Conservation (phyloP, 2,797 vertebrate genomes). For the Diglossa cyanea region DNA sequence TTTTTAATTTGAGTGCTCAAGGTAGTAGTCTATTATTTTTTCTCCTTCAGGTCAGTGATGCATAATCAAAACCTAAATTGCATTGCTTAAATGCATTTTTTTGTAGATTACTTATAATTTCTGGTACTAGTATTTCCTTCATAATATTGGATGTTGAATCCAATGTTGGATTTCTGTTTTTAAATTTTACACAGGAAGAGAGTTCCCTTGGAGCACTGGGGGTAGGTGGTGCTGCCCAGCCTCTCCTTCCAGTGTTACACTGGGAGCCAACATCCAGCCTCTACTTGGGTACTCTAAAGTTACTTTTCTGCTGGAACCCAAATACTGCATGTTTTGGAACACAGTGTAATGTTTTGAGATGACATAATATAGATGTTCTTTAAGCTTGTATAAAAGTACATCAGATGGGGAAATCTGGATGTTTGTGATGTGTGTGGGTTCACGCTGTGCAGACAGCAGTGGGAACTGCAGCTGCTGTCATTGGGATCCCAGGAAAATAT, state of each 20-base stretch:
- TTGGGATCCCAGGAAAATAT: not conserved
- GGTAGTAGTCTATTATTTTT: not conserved
- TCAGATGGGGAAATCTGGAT: not conserved
- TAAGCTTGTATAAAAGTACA: not conserved
- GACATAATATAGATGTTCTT: not conserved
- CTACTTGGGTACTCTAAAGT: not conserved
- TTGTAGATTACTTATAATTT: not conserved
- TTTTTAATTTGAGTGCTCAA: not conserved
- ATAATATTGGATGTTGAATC: too few species aligned
- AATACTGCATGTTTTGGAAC: not conserved
- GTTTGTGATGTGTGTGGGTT: fast-evolving
- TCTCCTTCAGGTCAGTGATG: not conserved
- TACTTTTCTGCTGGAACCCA: not conserved
- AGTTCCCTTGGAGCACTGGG: not conserved
- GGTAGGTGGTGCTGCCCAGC: not conserved
- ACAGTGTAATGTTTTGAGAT: not conserved
- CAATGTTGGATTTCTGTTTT: not conserved
- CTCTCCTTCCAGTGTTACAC: not conserved
- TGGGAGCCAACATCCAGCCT: not conserved
- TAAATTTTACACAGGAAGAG: not conserved
- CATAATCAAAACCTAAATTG: not conserved
- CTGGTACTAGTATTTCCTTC: not conserved
- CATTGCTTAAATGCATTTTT: not conserved
- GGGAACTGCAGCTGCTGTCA: not conserved
- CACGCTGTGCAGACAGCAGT: not conserved